Percentiles rank a stretch among this genome's conserved stretches.
Conservation (phyloP, 2,888 invertebrate genomes). For the Metacarcinus magister region DNA sequence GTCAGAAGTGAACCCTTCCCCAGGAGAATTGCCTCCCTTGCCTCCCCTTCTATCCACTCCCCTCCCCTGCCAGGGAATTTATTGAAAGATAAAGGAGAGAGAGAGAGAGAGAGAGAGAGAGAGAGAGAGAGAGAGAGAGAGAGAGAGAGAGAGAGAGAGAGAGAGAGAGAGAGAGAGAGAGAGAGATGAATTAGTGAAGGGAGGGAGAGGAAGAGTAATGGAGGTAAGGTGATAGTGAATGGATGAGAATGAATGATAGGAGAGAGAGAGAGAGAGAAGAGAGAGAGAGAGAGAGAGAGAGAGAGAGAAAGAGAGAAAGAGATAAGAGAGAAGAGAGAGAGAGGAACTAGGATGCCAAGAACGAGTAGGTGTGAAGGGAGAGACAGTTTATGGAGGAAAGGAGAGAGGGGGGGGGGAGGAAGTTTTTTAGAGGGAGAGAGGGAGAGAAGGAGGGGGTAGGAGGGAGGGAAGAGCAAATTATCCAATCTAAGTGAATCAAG, state of each 20-base stretch:
- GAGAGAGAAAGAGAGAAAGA: not conserved
- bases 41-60: no score
- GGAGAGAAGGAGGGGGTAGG: not conserved
- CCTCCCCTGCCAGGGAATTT: no score
- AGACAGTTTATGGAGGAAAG: not conserved
- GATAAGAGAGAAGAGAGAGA: not conserved
- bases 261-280: not conserved
- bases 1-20: no score
- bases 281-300: not conserved
- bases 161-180: constrained; percentile 61
- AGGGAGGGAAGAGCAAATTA: not conserved
- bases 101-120: constrained; percentile 47
- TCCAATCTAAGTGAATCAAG: constrained; percentile 11
- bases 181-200: not conserved
- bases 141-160: constrained; percentile 53
- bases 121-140: constrained; percentile 16
- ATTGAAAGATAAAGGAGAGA: not conserved
- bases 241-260: no score
- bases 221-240: not conserved
- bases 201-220: not conserved
- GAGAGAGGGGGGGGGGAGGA: not conserved
- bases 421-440: not conserved
- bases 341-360: not conserved
- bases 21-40: no score
- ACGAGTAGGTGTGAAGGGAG: not conserved